phyloP scores from a whole-genome alignment of 1,140 invertebrate species.

The Helicoverpa zea region DNA sequence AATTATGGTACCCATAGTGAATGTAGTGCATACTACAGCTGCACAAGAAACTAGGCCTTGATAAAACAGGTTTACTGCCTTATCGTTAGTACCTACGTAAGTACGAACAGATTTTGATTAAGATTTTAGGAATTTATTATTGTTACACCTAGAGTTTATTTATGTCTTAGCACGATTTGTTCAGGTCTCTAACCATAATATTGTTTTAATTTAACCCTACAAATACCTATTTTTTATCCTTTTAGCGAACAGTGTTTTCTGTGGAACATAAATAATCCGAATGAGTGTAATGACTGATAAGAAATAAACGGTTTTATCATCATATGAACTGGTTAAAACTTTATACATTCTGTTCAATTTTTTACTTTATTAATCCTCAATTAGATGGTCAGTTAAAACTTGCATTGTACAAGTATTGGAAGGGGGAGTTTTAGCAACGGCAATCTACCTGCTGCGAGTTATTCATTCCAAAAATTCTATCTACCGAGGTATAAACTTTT shows the following conservation, averaged over 20 bases:
- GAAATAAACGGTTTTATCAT: slow-evolving; percentile 16
- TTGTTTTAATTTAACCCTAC: too few species aligned
- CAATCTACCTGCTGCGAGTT: background rate
- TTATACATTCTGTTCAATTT: too few species aligned
- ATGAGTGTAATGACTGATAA: slow-evolving; percentile 80
- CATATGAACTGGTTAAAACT: background rate
- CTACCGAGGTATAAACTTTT: slow-evolving; percentile 38
- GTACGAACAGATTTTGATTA: slow-evolving; percentile 31
- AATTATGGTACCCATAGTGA: background rate
- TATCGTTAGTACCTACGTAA: background rate
- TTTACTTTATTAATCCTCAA: too few species aligned
- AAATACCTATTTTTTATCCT: too few species aligned
- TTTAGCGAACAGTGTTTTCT: background rate
- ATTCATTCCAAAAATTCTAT: background rate
- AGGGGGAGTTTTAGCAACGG: too few species aligned
- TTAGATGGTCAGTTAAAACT: too few species aligned
- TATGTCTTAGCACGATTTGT: too few species aligned
- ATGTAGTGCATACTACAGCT: background rate
- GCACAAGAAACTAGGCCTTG: slow-evolving; percentile 15
- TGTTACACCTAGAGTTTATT: background rate
- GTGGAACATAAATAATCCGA: slow-evolving; percentile 49
- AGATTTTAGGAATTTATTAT: slow-evolving; percentile 24
- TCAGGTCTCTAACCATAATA: too few species aligned
- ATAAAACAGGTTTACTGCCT: slow-evolving; percentile 32
- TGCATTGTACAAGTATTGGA: background rate